Conservation (phyloP, 2,113 vertebrate species). For the Ochotona curzoniae region DNA sequence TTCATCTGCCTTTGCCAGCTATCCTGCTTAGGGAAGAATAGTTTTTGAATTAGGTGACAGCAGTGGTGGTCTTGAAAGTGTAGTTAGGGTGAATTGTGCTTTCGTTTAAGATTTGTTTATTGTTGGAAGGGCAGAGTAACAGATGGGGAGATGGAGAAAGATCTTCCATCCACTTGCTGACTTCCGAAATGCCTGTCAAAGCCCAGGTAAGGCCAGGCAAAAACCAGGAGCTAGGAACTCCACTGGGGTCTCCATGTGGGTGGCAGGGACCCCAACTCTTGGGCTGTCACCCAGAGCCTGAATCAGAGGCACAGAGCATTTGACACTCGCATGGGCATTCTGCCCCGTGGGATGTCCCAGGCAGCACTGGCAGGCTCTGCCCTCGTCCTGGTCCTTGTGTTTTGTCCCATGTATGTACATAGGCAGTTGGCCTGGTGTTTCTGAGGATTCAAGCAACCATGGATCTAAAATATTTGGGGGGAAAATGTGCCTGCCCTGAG, state of each 20-base stretch:
- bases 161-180: too few species aligned
- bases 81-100: slow-evolving; percentile 20
- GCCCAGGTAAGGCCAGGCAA: too few species aligned
- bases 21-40: neutral
- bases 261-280: too few species aligned
- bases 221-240: too few species aligned
- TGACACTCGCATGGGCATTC: neutral
- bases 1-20: neutral
- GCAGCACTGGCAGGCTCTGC: too few species aligned
- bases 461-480: neutral
- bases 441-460: neutral
- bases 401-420: neutral
- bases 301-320: neutral
- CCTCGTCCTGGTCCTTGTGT: neutral
- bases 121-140: too few species aligned
- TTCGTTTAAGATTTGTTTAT: too few species aligned
- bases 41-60: slow-evolving; percentile 30
- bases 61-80: slow-evolving; percentile 53
- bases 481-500: neutral
- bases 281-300: too few species aligned
- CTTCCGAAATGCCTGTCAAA: too few species aligned
- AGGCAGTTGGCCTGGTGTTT: neutral
- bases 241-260: too few species aligned
- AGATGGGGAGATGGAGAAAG: too few species aligned
- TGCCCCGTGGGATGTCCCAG: too few species aligned